Percentiles rank a stretch among this genome's conserved stretches.
Conservation (phyloP, 2,113 vertebrate genomes). For the Bothrops jararaca region DNA sequence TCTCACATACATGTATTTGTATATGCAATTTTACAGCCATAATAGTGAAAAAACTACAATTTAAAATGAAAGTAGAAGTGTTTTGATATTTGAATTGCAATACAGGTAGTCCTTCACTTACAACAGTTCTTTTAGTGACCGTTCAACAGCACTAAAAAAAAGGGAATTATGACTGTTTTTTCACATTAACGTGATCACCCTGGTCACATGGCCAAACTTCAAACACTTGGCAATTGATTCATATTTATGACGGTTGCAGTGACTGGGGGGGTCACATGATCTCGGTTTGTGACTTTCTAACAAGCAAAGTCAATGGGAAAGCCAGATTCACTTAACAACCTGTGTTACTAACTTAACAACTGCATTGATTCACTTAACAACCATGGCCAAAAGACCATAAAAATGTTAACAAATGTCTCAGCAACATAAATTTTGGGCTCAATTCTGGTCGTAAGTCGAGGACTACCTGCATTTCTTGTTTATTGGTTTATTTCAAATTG, state of each 20-base stretch:
- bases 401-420: too few relatives aligned
- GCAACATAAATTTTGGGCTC: too few relatives aligned
- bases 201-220: neutral
- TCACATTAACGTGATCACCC: accelerated
- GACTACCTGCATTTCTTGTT: neutral
- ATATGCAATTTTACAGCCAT: neutral
- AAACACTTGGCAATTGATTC: neutral
- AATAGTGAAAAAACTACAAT: neutral
- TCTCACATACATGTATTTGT: neutral
- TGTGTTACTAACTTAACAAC: too few relatives aligned
- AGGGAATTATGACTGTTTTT: neutral
- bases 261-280: neutral
- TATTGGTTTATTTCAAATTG: neutral
- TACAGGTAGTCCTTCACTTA: neutral
- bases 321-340: neutral
- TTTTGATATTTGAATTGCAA: neutral
- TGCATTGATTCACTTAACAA: too few relatives aligned
- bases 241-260: neutral
- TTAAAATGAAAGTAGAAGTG: neutral
- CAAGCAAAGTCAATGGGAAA: neutral
- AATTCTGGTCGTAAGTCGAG: too few relatives aligned
- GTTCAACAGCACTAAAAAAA: neutral
- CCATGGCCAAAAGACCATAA: too few relatives aligned
- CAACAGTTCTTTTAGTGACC: neutral
- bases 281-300: neutral